A percentile compares a stretch with the other conserved stretches of the same genome.
These are phyloP conservation scores for Agrochola circellaris DNA, from an alignment of 2,888 invertebrate genomes.

Conservation along the genomic window DNA sequence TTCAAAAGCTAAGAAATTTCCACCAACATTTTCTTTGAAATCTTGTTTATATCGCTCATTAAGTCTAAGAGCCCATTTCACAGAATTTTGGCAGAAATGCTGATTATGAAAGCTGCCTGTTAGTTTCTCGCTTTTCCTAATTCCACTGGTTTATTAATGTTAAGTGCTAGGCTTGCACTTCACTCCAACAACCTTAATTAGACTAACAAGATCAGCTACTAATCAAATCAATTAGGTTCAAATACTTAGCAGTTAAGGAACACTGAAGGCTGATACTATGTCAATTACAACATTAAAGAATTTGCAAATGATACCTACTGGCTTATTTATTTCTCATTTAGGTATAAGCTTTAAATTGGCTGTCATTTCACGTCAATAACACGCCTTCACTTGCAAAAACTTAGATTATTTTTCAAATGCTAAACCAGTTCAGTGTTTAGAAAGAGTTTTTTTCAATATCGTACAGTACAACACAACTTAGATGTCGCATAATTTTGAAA, in stretches of 20 bases:
- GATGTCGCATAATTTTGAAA: too few relatives aligned
- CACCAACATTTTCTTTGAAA: conserved; percentile 6
- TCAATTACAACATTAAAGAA: background rate
- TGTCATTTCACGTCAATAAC: background rate
- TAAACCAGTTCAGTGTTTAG: background rate
- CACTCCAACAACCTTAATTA: conserved; percentile 11
- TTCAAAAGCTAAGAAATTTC: background rate
- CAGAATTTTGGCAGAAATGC: conserved; percentile 28
- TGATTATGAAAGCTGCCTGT: conserved; percentile 27
- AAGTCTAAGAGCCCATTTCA: conserved; percentile 39
- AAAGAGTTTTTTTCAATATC: background rate
- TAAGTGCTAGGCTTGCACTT: conserved; percentile 34
- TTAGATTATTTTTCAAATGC: background rate
- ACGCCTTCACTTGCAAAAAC: too few relatives aligned
- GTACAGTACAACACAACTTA: too few relatives aligned
- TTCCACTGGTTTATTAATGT: conserved; percentile 29
- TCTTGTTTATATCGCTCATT: conserved; percentile 32
- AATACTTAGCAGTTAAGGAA: conserved; percentile 4
- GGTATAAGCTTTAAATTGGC: background rate
- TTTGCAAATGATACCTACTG: background rate
- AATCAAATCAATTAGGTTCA: conserved; percentile 29
- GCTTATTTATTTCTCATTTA: background rate
- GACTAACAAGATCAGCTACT: conserved; percentile 7
- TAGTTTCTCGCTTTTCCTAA: conserved; percentile 31
- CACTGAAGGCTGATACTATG: background rate